Base-by-base conservation (phyloP, 2,888 invertebrate species). In the Reticulitermes lucifugus region DNA sequence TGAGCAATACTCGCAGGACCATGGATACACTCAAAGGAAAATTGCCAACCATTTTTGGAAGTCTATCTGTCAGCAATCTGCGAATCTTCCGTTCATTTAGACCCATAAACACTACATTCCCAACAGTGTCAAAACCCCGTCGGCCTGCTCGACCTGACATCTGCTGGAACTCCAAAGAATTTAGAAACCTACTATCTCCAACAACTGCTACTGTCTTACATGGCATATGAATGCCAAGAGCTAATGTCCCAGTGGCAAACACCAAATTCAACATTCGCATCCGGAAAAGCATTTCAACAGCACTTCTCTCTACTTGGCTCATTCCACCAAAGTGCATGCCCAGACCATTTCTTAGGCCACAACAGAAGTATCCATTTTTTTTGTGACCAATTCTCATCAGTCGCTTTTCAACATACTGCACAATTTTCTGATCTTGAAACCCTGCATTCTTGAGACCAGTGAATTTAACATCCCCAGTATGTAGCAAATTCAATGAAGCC, bases 221-320 rank as follows among this genome's bases (percentile, higher is more conserved):
- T 46, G 88, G 88, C 88, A 88, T 88, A 80, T 88, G 88, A 41
- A 88, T 88, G 84, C 88, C 88, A 85, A 88, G 85, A 29, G 88
- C 88, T 21, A 88, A 85, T 14, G 88, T 88, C 14, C 88, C 88
- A n/a, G 88, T 88, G 7, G 87, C 87, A 79, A 83, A 84, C 12
- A 88, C 88, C 12, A 88, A 85, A 84, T 87, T 88, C 25, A 88
- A 83, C 43, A 88, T 75, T 35, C 86, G 87, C 83, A 89, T 88
- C 85, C 90, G 90, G 86, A 90, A 90, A 10, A 90, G 88, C 86
- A 89, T 89, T 86, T 89, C 89, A 55, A 89, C 90, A 22, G 89
- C 87, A 70, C 88, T 87, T 87, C 90, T 88, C 41, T 89, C 85
- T 87, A 88, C 89, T 85, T 88, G 88, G 79, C 89, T 88, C 88